Evolutionary conservation across 2,888 invertebrate species (phyloP).

Genomic region (Archips crataeganus): DNA sequence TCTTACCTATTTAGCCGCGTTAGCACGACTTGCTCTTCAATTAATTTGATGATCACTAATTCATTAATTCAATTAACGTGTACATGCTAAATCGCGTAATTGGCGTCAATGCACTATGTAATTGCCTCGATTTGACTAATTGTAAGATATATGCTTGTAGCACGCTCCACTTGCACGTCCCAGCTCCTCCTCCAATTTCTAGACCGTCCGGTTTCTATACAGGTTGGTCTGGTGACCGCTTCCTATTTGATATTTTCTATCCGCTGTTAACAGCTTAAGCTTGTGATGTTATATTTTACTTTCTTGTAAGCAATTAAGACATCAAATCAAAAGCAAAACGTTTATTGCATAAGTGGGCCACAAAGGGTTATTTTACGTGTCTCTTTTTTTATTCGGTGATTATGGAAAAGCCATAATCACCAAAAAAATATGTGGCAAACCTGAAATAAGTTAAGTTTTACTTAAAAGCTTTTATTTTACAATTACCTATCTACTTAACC

Average conservation of each 20-base stretch:
- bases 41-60: not conserved
- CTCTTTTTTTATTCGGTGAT: no score
- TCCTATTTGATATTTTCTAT: conserved; percentile 41
- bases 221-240: conserved; percentile 42
- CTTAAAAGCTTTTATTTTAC: no score
- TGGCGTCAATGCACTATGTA: conserved; percentile 39
- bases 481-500: no score
- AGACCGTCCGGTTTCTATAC: conserved; percentile 59
- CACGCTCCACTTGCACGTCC: conserved; percentile 62
- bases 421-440: no score
- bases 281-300: not conserved
- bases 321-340: no score
- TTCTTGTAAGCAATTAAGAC: no score
- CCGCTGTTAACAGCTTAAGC: conserved; percentile 13
- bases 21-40: not conserved
- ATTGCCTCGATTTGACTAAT: conserved; percentile 46
- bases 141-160: conserved; percentile 45
- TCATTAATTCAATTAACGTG: not conserved
- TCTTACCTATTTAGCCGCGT: not conserved
- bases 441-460: no score
- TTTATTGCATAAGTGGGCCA: no score
- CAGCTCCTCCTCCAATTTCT: conserved; percentile 63
- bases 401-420: no score
- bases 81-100: conserved; percentile 19
- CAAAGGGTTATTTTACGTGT: no score